Conservation (phyloP, 2,113 vertebrate species). For the Petroica traversi region DNA sequence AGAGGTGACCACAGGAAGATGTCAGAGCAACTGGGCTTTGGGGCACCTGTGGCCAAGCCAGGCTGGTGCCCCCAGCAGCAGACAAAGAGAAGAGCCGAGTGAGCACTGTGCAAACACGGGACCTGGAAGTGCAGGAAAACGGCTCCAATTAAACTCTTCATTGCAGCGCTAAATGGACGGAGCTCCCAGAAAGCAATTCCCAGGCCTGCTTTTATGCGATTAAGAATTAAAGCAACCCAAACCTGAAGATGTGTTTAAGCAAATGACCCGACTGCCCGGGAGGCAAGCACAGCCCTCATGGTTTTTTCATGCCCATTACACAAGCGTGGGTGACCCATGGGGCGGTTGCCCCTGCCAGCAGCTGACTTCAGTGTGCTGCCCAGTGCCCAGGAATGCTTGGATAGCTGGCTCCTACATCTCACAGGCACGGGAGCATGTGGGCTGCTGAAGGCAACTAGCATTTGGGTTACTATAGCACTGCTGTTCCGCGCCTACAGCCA, state of each 20-base stretch:
- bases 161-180: neutral
- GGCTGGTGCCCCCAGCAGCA: neutral
- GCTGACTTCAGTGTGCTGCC: rapidly evolving
- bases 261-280: neutral
- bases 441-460: conserved; percentile 17
- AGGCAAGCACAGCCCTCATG: neutral
- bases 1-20: neutral
- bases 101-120: rapidly evolving
- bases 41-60: rapidly evolving
- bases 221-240: conserved; percentile 53
- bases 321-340: rapidly evolving
- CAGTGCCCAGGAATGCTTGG: neutral
- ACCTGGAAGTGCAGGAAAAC: neutral
- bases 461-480: conserved; percentile 50
- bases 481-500: conserved; percentile 50
- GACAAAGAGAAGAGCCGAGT: neutral
- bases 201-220: neutral
- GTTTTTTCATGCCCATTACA: conserved; percentile 19
- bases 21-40: rapidly evolving
- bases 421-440: conserved; percentile 37
- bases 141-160: neutral
- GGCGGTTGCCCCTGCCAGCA: neutral
- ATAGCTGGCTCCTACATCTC: neutral
- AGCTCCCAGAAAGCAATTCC: conserved; percentile 28
- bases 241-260: conserved; percentile 3